Evolutionary conservation across 2,797 vertebrate species (phyloP), one percentile per base, ranked within the genome.

Genomic region (Danio albolineatus): DNA sequence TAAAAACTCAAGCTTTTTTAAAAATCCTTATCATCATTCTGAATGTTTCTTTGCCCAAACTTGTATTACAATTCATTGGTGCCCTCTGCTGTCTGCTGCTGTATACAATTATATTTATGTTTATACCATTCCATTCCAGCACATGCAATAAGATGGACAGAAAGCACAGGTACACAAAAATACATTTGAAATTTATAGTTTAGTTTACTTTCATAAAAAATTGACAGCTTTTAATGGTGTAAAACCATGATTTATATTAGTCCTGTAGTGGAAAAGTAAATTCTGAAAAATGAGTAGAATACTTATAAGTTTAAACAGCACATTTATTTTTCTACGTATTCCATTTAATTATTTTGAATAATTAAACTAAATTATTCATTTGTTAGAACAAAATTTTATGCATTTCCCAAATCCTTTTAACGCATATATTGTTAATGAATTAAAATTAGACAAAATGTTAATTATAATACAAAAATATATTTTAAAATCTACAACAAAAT

Each of bases 51-150:
- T 19, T 73, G 9, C 2, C 7, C 14, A 61, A 73, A 60, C 16
- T 5, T 17, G 17, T 17, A 36, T 0, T 39, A 16, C 46, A 9
- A 28, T 59, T 21, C 36, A 59, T 38, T 6, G 8, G 21, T 17
- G 56, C 56, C 56, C 71, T 73, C 56, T 74, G 41, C 10, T 60
- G 17, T 56, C 7, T 41, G 14, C n/a, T n/a, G n/a, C n/a, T n/a
- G n/a, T n/a, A n/a, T n/a, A n/a, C n/a, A n/a, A n/a, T n/a, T n/a
- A n/a, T n/a, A n/a, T n/a, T n/a, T n/a, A n/a, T n/a, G n/a, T n/a
- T n/a, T n/a, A n/a, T n/a, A 28, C 1, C 28, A 3, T 43, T 19
- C 73, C 8, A 64, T 19, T n/a, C 54, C 39, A 19, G 10, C 36
- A 19, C n/a, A 70, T 14, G n/a, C n/a, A 54, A 10, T 17, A n/a